Conservation (phyloP, 64 coral and sea anemone species). For the Pachyseris speciosa region DNA sequence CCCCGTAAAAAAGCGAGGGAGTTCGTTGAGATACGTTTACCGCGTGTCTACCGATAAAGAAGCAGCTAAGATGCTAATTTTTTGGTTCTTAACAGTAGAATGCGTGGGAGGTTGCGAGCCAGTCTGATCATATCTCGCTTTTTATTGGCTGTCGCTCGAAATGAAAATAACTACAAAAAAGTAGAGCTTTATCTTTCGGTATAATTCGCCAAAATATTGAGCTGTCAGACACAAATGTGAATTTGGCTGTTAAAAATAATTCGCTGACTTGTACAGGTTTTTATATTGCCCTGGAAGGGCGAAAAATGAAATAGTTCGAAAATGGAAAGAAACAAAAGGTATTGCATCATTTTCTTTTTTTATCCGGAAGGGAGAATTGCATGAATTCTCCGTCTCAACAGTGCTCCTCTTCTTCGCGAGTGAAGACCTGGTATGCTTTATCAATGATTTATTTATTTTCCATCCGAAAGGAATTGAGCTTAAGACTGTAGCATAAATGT, state of each 20-base stretch:
- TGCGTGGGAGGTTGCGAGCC: constrained; percentile 5
- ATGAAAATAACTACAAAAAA: constrained; percentile 33
- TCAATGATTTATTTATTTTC: not conserved
- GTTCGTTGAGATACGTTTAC: constrained; percentile 53
- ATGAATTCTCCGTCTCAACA: not conserved
- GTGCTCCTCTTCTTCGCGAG: not conserved
- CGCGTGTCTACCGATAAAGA: constrained; percentile 33
- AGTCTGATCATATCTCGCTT: constrained; percentile 49
- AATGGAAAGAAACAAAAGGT: not conserved
- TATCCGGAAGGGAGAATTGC: not conserved
- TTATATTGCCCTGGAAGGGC: not conserved
- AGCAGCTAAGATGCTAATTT: constrained; percentile 59
- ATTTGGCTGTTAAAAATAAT: not conserved
- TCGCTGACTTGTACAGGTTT: not conserved
- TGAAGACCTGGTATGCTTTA: not conserved
- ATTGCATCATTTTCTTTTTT: constrained; percentile 23
- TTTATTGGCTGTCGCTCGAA: constrained; percentile 30
- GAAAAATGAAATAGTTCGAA: not conserved
- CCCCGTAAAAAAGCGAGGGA: constrained; percentile 44
- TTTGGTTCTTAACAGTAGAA: constrained; percentile 36
- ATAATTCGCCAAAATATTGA: constrained; percentile 40
- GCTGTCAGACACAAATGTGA: constrained; percentile 6
- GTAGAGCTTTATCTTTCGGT: constrained; percentile 49
- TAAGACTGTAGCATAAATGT: not conserved
- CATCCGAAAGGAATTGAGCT: not conserved